A percentile compares a stretch with the other conserved stretches of the same genome.
Evolutionary conservation across 2,797 vertebrate species (phyloP).

Genomic region (Lateolabrax maculatus): DNA sequence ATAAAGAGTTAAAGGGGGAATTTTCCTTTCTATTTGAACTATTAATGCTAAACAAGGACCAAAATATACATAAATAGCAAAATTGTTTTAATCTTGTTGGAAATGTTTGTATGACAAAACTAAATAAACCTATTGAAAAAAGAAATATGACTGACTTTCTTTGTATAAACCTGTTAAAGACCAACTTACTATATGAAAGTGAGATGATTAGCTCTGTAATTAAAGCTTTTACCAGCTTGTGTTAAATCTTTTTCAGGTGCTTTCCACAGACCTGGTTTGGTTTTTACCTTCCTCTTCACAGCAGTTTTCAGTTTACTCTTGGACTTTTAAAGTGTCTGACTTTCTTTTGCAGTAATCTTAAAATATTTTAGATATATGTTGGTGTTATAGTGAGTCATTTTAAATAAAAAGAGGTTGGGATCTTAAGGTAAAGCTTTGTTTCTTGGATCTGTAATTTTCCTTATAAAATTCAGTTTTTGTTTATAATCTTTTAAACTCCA

Average conservation of each 20-base stretch:
- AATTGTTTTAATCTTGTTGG: slow-evolving; percentile 6
- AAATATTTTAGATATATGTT: background rate
- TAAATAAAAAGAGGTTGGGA: background rate
- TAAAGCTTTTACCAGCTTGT: background rate
- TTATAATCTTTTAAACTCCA: too few relatives aligned
- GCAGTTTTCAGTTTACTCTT: background rate
- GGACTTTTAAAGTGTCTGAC: too few relatives aligned
- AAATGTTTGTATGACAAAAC: slow-evolving; percentile 12
- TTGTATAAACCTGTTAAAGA: background rate
- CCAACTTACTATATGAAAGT: background rate
- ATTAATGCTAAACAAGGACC: background rate
- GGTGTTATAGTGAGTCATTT: background rate
- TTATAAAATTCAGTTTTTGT: too few relatives aligned
- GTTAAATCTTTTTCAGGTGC: background rate
- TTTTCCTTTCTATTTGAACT: background rate
- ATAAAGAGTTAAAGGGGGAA: background rate
- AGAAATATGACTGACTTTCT: background rate
- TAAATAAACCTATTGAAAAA: slow-evolving; percentile 9
- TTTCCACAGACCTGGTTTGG: background rate
- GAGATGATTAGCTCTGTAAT: background rate
- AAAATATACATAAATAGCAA: slow-evolving; percentile 5
- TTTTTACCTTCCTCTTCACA: background rate
- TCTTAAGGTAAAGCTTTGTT: background rate
- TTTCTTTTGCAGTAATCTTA: too few relatives aligned
- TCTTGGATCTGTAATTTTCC: too few relatives aligned